Evolutionary conservation across 2,113 vertebrate genomes (phyloP).

Genomic region (Talpa occidentalis): DNA sequence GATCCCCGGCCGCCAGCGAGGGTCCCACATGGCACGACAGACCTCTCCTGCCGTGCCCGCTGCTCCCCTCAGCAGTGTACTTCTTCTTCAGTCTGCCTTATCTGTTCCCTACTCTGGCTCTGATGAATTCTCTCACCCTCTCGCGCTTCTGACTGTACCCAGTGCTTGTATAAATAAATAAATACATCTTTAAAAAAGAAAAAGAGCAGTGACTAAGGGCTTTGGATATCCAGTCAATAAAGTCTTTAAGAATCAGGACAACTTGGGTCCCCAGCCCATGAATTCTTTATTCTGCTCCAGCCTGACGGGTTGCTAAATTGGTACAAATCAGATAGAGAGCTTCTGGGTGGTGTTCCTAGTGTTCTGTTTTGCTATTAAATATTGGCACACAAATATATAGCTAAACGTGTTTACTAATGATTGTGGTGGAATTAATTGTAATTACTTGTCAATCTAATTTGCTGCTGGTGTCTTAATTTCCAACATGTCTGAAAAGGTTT

Average conservation of each 20-base stretch:
- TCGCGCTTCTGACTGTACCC: no score
- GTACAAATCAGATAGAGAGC: conserved; percentile 9
- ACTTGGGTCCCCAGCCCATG: not conserved
- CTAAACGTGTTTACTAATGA: conserved; percentile 45
- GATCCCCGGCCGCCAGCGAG: no score
- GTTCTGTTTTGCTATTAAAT: conserved; percentile 53
- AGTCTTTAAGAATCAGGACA: not conserved
- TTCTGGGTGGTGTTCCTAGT: conserved; percentile 1
- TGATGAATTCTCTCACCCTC: no score
- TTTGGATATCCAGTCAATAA: not conserved
- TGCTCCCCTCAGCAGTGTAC: no score
- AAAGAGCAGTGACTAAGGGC: not conserved
- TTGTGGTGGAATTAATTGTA: conserved; percentile 72
- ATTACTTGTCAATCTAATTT: conserved; percentile 64
- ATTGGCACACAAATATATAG: conserved; percentile 10
- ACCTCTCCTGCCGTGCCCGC: no score
- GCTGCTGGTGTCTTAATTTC: conserved; percentile 63
- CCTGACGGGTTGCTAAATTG: not conserved
- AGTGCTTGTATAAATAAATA: no score
- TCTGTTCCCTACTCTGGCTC: no score
- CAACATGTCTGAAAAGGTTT: conserved; percentile 74
- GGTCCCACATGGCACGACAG: no score
- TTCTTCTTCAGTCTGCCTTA: no score
- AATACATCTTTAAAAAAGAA: no score
- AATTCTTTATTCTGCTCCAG: not conserved